Evolutionary conservation across 1,140 invertebrate species (phyloP).

Genomic region (Eueides isabella): DNA sequence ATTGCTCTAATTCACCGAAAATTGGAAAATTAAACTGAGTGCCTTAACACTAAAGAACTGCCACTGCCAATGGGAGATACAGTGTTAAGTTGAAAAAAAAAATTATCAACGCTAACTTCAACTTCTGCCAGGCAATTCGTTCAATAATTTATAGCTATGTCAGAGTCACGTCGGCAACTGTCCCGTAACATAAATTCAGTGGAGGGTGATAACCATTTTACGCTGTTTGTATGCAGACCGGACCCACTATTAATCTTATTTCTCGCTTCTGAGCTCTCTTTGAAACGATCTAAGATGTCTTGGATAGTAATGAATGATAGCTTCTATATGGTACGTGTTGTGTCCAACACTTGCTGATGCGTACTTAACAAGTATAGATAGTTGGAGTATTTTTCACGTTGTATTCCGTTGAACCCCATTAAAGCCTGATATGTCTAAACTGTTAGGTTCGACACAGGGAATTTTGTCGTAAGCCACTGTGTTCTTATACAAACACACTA

Average conservation of each 20-base stretch:
- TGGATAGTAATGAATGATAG: not conserved
- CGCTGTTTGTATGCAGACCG: conserved; percentile 45
- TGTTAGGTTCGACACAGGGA: not conserved
- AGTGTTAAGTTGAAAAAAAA: too few species aligned
- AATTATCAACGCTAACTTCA: not conserved
- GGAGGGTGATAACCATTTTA: conserved; percentile 32
- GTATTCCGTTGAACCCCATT: too few species aligned
- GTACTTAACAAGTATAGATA: not conserved
- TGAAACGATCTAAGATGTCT: not conserved
- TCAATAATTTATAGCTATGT: conserved; percentile 11
- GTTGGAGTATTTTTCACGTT: not conserved
- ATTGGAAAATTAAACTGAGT: too few species aligned
- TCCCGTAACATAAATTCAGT: conserved; percentile 23
- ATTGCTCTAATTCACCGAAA: too few species aligned
- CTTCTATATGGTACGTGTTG: not conserved
- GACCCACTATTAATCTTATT: conserved; percentile 56
- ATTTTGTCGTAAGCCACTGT: not conserved
- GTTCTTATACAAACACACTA: too few species aligned
- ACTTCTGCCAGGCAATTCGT: not conserved
- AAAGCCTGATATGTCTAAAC: too few species aligned
- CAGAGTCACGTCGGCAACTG: conserved; percentile 19
- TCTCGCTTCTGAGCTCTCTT: conserved; percentile 35
- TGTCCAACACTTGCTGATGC: too few species aligned
- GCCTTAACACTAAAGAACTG: too few species aligned
- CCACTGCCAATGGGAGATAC: too few species aligned